Evolutionary conservation across 2,888 invertebrate genomes (phyloP).

Genomic region (Pharmacophagus antenor): DNA sequence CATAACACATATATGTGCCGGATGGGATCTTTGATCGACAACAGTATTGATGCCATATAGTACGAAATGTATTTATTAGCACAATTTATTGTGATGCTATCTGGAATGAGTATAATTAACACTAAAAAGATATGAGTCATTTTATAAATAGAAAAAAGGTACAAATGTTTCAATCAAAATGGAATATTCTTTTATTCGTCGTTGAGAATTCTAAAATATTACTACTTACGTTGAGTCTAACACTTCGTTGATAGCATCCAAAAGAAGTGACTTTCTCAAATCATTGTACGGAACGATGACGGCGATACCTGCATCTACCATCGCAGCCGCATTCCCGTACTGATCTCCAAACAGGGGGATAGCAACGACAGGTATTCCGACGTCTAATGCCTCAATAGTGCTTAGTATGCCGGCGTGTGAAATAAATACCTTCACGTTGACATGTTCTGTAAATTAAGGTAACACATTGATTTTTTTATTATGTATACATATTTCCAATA

Average conservation of each 20-base stretch:
- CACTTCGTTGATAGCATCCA: constrained; percentile 79
- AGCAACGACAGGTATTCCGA: constrained; percentile 83
- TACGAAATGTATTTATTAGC: too few relatives aligned
- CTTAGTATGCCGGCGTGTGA: constrained; percentile 86
- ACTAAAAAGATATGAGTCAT: too few relatives aligned
- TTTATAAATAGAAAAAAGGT: too few relatives aligned
- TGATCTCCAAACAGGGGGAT: constrained; percentile 88
- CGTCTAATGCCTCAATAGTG: constrained; percentile 84
- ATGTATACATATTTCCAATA: background rate
- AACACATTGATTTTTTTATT: background rate
- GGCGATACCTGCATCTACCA: constrained; percentile 82
- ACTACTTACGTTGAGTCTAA: constrained; percentile 78
- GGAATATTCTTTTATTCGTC: too few relatives aligned
- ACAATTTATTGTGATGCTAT: too few relatives aligned
- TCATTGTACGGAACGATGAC: constrained; percentile 79
- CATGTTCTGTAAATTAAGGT: constrained; percentile 79
- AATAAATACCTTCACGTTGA: constrained; percentile 84
- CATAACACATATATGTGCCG: too few relatives aligned
- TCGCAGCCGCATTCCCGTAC: constrained; percentile 82
- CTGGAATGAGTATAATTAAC: too few relatives aligned
- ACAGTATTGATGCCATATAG: too few relatives aligned
- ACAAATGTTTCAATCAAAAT: too few relatives aligned
- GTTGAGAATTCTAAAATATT: too few relatives aligned
- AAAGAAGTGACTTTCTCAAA: constrained; percentile 78
- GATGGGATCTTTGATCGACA: too few relatives aligned